Evolutionary conservation across 2,797 vertebrate genomes (phyloP).

Genomic region (Enteromius anoplus): DNA sequence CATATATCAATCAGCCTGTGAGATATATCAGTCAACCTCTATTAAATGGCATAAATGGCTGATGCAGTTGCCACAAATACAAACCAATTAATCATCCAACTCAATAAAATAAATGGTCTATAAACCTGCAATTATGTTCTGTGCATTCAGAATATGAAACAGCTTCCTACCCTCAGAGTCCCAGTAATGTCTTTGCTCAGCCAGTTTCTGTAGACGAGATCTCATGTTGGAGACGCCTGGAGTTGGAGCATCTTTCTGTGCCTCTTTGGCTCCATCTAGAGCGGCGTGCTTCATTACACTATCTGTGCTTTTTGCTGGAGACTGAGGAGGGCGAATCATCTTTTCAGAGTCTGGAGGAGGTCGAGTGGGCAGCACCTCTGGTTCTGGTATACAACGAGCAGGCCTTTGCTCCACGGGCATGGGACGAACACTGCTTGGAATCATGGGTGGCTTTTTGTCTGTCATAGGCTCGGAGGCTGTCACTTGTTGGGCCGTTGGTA

Average conservation of each 20-base stretch:
- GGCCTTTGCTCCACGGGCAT: constrained; percentile 31
- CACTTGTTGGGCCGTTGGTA: constrained; percentile 61
- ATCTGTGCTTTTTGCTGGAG: constrained; percentile 27
- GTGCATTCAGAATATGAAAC: not conserved
- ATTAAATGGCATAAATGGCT: not conserved
- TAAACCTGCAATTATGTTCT: not conserved
- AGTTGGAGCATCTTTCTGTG: constrained; percentile 31
- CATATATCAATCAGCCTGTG: not conserved
- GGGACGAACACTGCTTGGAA: constrained; percentile 51
- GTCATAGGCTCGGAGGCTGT: constrained; percentile 65
- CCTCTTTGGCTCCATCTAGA: constrained; percentile 49
- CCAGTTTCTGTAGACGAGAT: constrained; percentile 88
- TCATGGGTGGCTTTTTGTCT: constrained; percentile 69
- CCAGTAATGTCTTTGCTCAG: constrained; percentile 86
- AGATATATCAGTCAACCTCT: not conserved
- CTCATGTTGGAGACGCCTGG: constrained; percentile 72
- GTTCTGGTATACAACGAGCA: constrained; percentile 30
- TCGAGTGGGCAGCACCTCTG: constrained; percentile 25
- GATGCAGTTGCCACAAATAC: not conserved
- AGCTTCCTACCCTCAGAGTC: constrained; percentile 74
- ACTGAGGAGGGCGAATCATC: constrained; percentile 7
- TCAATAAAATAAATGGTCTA: not conserved
- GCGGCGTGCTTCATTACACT: constrained; percentile 1
- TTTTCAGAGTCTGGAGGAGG: constrained; percentile 35
- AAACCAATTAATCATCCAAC: not conserved